A percentile compares a stretch with the other conserved stretches of the same genome.
Evolutionary conservation across 1,140 invertebrate genomes (phyloP).

Genomic region (Diplogasteroides magnus): DNA sequence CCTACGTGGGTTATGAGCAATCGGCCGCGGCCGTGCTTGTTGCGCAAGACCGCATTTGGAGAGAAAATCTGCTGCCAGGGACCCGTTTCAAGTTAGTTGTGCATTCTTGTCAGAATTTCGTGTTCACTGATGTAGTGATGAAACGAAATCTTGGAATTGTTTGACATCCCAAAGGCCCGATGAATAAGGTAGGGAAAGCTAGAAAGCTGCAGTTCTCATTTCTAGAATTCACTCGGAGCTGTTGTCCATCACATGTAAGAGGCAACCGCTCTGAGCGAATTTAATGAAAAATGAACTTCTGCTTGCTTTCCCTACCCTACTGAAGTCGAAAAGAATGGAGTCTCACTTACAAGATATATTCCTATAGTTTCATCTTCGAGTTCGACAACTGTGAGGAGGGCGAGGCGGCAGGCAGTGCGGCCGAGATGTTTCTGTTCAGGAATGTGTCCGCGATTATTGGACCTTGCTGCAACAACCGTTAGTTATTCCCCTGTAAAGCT

Average conservation of each 20-base stretch:
- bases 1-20: neutral
- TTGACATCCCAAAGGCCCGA: too few relatives aligned
- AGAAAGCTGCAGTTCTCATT: neutral
- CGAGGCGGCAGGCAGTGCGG: too few relatives aligned
- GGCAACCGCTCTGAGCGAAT: too few relatives aligned
- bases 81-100: neutral
- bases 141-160: too few relatives aligned
- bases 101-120: neutral
- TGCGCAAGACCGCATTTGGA: too few relatives aligned
- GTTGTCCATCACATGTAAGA: neutral
- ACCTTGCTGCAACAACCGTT: neutral
- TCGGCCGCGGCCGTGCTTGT: too few relatives aligned
- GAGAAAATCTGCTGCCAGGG: too few relatives aligned
- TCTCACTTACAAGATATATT: too few relatives aligned
- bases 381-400: neutral
- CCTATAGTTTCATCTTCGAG: neutral
- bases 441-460: neutral
- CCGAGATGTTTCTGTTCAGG: neutral
- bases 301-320: neutral
- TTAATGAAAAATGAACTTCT: neutral
- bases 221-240: neutral
- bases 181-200: too few relatives aligned
- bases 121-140: too few relatives aligned
- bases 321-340: too few relatives aligned
- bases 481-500: neutral